Base-by-base conservation (phyloP, 2,797 vertebrate genomes). In the Petrocephalus sullivani region DNA sequence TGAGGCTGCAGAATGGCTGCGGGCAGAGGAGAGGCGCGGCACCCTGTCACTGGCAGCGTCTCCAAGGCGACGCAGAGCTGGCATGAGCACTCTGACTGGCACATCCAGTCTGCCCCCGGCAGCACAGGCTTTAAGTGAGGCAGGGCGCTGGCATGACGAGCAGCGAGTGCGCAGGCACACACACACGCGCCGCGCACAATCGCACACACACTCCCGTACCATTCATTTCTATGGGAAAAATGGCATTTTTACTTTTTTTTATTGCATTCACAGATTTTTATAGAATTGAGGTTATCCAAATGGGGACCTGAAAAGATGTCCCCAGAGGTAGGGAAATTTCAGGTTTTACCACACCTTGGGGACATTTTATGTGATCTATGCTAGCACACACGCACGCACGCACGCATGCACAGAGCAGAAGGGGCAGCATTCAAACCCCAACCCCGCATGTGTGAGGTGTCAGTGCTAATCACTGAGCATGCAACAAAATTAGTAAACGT, bases 1-100 rank as follows among this genome's bases (percentile, higher is more conserved):
- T 97, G 64, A 99, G 95, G 94, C 97, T 99, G 93, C 98, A 99
- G 92, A 99, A 99, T 0, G 98, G 98, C 98, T 99, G 92, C 0
- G 93, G 28, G 88, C 61, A 84, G 6, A 91, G 37, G 49, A 57
- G 23, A 21, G 41, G 60, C 12, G 9, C n/a, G 53, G 16, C 19
- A 14, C 41, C n/a, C 10, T 0, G 21, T 84, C 82, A 56, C 49
- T 28, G 16, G 33, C 16, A 19, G 4, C 71, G 7, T 7, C 37
- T n/a, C 37, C 3, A 75, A 19, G 14, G 33, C 4, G 6, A 67
- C 12, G 61, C 23, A 0, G 37, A 41, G 14, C 33, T 16, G 7
- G 16, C 60, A 64, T 64, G 60, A 64, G 5, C n/a, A 8, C 60
- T 7, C 46, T 4, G 2, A 51, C 78, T 49, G 75, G 46, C n/a